phyloP scores from a whole-genome alignment of 1,140 invertebrate species.

The Zaprionus ornatus region DNA sequence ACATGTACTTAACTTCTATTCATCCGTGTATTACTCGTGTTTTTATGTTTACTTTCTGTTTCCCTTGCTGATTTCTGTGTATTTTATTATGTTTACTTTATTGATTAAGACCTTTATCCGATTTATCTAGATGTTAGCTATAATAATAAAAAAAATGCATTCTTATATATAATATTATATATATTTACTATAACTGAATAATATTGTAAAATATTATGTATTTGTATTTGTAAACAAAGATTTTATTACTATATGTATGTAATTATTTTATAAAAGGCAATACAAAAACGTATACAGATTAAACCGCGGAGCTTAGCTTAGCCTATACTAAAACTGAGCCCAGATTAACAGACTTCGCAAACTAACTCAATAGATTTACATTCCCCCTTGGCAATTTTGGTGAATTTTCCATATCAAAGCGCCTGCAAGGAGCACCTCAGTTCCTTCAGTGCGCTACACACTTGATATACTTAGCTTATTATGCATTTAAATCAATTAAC shows the following conservation, averaged over 20 bases:
- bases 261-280: constrained; percentile 48
- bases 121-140: constrained; percentile 67
- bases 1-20: constrained; percentile 15
- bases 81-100: constrained; percentile 59
- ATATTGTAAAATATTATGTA: constrained; percentile 76
- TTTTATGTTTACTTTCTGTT: constrained; percentile 12
- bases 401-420: constrained; percentile 13
- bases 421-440: background rate
- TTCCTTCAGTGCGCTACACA: constrained; percentile 5
- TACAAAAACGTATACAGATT: constrained; percentile 27
- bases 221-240: constrained; percentile 71
- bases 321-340: constrained; percentile 13
- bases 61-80: constrained; percentile 32
- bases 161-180: constrained; percentile 28
- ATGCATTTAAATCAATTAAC: constrained; percentile 38
- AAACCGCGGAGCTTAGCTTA: constrained; percentile 9
- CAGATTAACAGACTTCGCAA: constrained; percentile 21
- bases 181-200: constrained; percentile 36
- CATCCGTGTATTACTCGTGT: constrained; percentile 5
- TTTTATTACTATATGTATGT: constrained; percentile 66
- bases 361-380: constrained; percentile 35
- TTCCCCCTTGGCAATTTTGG: constrained; percentile 29
- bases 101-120: constrained; percentile 57
- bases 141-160: constrained; percentile 23
- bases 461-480: constrained; percentile 41